phyloP scores from a whole-genome alignment of 2,888 invertebrate species.

The Platycnemis pennipes region DNA sequence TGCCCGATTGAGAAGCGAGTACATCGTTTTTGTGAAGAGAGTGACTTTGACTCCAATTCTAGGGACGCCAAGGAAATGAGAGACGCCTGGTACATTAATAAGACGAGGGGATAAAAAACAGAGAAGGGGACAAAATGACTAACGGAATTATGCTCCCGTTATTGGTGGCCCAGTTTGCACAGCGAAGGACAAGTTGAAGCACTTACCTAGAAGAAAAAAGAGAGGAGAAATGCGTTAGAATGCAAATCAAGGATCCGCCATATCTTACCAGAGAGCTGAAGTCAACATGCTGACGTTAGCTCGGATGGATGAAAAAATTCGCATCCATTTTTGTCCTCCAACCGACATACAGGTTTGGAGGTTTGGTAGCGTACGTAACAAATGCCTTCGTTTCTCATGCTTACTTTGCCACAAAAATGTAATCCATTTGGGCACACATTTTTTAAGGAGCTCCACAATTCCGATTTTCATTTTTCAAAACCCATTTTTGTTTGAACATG shows the following conservation, averaged over 20 bases:
- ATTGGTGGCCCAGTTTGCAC: constrained; percentile 48
- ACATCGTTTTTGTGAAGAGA: neutral
- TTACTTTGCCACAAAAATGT: no score
- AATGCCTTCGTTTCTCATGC: no score
- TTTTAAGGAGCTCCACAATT: no score
- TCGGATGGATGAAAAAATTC: neutral
- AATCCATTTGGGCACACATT: no score
- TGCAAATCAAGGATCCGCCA: neutral
- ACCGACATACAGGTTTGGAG: neutral
- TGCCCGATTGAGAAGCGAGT: neutral
- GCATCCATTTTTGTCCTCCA: neutral
- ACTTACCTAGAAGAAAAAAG: constrained; percentile 58
- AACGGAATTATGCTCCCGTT: constrained; percentile 2
- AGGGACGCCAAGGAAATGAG: neutral
- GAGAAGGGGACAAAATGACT: neutral
- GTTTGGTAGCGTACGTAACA: no score
- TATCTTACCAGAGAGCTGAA: neutral
- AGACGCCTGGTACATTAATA: neutral
- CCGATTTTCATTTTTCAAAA: no score
- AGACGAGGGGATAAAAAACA: neutral
- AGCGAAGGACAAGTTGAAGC: neutral
- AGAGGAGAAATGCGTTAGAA: neutral
- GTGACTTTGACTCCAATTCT: neutral
- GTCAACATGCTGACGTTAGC: constrained; percentile 10
- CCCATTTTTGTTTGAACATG: no score